Evolutionary conservation across 2,113 vertebrate species (phyloP).

Genomic region (Polypterus senegalus): DNA sequence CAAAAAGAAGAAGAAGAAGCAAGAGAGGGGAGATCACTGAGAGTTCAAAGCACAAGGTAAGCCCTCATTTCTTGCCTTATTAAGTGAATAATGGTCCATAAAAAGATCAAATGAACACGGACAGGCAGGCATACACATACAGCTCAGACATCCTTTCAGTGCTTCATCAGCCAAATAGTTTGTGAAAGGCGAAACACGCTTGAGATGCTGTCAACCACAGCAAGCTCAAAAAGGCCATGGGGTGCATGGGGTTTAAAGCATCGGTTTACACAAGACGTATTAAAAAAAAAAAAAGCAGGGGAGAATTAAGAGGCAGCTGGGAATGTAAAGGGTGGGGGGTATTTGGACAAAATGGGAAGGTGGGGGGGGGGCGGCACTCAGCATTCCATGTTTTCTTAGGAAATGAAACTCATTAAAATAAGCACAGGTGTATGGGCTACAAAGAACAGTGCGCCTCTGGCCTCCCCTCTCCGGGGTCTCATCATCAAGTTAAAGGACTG

Average conservation of each 20-base stretch:
- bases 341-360: background rate
- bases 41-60: conserved; percentile 7
- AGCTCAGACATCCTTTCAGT: conserved; percentile 1
- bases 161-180: conserved; percentile 9
- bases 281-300: background rate
- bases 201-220: conserved; percentile 5
- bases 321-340: conserved; percentile 1
- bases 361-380: conserved; percentile 17
- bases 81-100: conserved; percentile 9
- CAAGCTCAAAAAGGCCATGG: conserved; percentile 4
- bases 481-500: conserved; percentile 20
- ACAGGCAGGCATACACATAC: conserved; percentile 1
- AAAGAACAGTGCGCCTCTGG: conserved; percentile 28
- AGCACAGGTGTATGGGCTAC: conserved; percentile 47
- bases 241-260: conserved; percentile 6
- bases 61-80: background rate
- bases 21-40: background rate
- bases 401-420: conserved; percentile 36
- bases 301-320: conserved; percentile 8
- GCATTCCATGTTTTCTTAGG: conserved; percentile 30
- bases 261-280: background rate
- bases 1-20: conserved; percentile 3
- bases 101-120: conserved; percentile 13
- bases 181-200: conserved; percentile 1
- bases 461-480: conserved; percentile 17